phyloP scores from a whole-genome alignment of 2,797 vertebrate species.

The Pampus argenteus region DNA sequence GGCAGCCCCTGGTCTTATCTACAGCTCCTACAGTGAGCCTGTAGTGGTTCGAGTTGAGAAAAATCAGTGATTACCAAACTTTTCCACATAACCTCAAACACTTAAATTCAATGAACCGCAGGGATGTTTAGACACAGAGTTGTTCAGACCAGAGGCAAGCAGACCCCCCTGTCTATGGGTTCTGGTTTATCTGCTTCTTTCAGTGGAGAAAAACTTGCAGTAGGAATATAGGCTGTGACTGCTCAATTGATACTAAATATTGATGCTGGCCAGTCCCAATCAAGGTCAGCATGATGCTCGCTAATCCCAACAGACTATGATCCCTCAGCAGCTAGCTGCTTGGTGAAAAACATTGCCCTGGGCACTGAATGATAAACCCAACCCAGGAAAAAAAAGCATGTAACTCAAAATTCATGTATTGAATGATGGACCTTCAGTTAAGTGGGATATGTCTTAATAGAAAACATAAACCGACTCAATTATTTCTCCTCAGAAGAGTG shows the following conservation, averaged over 20 bases:
- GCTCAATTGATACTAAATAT: slow-evolving; percentile 20
- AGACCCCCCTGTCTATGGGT: background rate
- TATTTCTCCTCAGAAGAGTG: slow-evolving; percentile 5
- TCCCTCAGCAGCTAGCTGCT: slow-evolving; percentile 15
- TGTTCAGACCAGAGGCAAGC: slow-evolving; percentile 1
- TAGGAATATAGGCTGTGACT: background rate
- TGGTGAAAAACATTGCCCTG: background rate
- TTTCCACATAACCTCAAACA: slow-evolving; percentile 12
- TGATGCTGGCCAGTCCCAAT: slow-evolving; percentile 21
- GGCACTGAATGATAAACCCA: background rate
- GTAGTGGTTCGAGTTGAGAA: slow-evolving; percentile 11
- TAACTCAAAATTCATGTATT: slow-evolving; percentile 2
- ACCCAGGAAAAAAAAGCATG: background rate
- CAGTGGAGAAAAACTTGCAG: background rate
- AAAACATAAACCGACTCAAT: slow-evolving; percentile 15
- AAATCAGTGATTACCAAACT: slow-evolving; percentile 17
- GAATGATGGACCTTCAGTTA: slow-evolving; percentile 10
- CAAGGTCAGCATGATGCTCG: slow-evolving; percentile 34
- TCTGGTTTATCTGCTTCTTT: background rate
- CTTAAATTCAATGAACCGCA: slow-evolving; percentile 34
- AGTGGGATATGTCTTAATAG: slow-evolving; percentile 4
- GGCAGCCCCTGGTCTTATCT: background rate
- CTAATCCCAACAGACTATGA: slow-evolving; percentile 13
- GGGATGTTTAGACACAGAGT: slow-evolving; percentile 15
- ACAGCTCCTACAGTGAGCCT: background rate